Conservation (phyloP, 2,888 invertebrate species). For the Auanema sp. region DNA sequence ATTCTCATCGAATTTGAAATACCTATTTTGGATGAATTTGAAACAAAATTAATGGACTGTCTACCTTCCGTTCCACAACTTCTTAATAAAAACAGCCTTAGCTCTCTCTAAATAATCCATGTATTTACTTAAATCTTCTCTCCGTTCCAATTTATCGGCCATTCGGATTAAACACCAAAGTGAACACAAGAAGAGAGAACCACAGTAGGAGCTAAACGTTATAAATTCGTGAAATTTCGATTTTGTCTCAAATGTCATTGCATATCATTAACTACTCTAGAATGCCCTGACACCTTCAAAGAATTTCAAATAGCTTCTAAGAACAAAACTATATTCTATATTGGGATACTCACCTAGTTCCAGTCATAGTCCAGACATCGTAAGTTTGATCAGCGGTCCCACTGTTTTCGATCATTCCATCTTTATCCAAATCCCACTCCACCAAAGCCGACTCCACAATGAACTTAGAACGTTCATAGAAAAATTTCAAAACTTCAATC, state of each 20-base stretch:
- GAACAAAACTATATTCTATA: not conserved
- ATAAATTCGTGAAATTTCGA: not conserved
- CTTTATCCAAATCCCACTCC: conserved; percentile 78
- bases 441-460: conserved; percentile 62
- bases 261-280: not conserved
- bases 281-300: not conserved
- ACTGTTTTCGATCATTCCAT: conserved; percentile 86
- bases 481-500: conserved; percentile 13
- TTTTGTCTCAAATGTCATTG: not conserved
- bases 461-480: conserved; percentile 28
- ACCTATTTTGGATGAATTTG: conserved; percentile 51
- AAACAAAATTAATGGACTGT: not conserved
- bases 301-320: not conserved
- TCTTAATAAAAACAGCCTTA: conserved; percentile 27
- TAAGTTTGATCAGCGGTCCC: conserved; percentile 83
- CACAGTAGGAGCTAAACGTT: conserved; percentile 81
- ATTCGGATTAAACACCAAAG: conserved; percentile 65
- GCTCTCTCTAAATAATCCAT: conserved; percentile 30
- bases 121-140: conserved; percentile 23
- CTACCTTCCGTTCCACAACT: conserved; percentile 49
- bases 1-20: conserved; percentile 76
- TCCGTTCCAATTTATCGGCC: conserved; percentile 38
- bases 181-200: conserved; percentile 84
- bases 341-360: conserved; percentile 75
- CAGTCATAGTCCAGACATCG: conserved; percentile 88